phyloP scores from a whole-genome alignment of 2,113 vertebrate genomes.

The Ictidomys tridecemlineatus region DNA sequence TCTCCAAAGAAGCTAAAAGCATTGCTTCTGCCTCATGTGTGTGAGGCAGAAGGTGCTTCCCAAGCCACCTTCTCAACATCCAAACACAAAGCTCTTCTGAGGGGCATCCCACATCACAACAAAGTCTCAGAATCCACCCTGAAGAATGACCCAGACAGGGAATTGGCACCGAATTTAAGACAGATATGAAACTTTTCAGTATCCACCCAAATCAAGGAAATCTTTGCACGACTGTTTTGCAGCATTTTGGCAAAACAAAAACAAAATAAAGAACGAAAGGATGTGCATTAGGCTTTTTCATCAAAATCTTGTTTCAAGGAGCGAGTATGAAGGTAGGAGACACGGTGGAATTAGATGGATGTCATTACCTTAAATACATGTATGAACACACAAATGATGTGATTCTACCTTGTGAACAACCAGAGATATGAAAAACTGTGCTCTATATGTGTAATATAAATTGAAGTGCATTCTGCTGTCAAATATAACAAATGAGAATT shows the following conservation, averaged over 20 bases:
- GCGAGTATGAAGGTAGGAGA: too few species aligned
- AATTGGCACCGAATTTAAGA: not conserved
- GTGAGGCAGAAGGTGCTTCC: too few species aligned
- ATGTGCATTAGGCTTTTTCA: not conserved
- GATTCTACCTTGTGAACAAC: too few species aligned
- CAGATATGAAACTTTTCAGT: slow-evolving; percentile 26
- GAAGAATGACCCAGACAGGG: not conserved
- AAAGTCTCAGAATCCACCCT: not conserved
- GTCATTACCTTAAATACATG: too few species aligned
- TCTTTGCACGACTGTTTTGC: not conserved
- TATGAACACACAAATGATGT: too few species aligned
- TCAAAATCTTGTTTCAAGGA: not conserved
- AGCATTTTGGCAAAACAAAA: slow-evolving; percentile 20
- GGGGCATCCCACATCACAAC: not conserved
- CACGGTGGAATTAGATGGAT: too few species aligned
- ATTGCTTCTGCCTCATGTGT: not conserved
- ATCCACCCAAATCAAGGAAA: not conserved
- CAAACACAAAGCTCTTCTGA: not conserved
- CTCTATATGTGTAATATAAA: too few species aligned
- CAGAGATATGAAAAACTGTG: too few species aligned
- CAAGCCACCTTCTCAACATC: not conserved
- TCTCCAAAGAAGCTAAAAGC: not conserved
- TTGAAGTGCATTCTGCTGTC: too few species aligned
- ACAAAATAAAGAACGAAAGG: not conserved
- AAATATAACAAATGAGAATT: too few species aligned